Percentiles rank a stretch among this genome's conserved stretches.
Conservation (phyloP, 2,113 vertebrate genomes). For the Prionailurus bengalensis region DNA sequence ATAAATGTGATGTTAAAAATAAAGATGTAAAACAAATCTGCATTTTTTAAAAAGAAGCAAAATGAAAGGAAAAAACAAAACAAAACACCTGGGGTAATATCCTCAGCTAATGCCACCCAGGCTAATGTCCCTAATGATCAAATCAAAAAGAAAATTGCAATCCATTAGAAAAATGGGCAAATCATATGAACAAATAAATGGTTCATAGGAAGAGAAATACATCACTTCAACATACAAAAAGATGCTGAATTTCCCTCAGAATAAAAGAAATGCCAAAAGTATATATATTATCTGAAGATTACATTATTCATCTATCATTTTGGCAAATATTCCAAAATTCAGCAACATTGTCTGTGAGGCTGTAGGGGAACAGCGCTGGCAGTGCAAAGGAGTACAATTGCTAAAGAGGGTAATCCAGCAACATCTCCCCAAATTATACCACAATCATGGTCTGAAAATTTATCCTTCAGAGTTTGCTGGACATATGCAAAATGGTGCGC, state of each 20-base stretch:
- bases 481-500: neutral
- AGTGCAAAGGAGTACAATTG: neutral
- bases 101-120: neutral
- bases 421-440: neutral
- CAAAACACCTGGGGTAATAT: neutral
- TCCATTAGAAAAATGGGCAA: neutral
- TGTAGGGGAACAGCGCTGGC: neutral
- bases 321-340: neutral
- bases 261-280: neutral
- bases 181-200: neutral
- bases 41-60: neutral
- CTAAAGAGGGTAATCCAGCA: neutral
- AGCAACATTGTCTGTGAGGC: neutral
- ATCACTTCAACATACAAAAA: neutral
- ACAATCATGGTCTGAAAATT: neutral
- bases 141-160: neutral
- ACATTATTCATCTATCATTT: neutral
- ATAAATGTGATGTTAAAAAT: neutral
- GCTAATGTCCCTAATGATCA: neutral
- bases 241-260: neutral
- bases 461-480: too few relatives aligned
- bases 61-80: neutral
- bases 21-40: neutral
- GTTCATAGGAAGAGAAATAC: neutral
- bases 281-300: neutral